Conservation (phyloP, 2,113 vertebrate genomes). For the Meleagris gallopavo region DNA sequence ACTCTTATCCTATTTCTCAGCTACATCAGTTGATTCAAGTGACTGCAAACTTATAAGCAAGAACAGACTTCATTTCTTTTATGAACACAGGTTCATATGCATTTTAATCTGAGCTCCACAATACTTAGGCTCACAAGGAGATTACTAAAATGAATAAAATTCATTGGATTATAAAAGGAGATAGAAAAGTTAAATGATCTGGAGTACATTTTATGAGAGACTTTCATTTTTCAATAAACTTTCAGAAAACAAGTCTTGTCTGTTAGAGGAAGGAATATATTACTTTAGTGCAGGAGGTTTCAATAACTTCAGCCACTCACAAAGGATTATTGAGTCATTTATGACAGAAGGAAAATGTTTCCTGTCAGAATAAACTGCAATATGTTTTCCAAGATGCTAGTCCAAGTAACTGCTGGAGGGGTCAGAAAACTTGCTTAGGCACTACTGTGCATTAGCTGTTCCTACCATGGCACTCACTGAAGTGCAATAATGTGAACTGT, state of each 20-base stretch:
- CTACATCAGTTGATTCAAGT: slow-evolving; percentile 22
- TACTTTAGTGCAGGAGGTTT: slow-evolving; percentile 44
- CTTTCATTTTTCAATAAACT: slow-evolving; percentile 72
- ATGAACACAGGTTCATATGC: slow-evolving; percentile 55
- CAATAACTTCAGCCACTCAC: slow-evolving; percentile 65
- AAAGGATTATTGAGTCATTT: slow-evolving; percentile 67
- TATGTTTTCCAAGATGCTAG: slow-evolving; percentile 47
- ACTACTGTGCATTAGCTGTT: slow-evolving; percentile 6
- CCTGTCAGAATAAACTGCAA: slow-evolving; percentile 51
- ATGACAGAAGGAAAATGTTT: slow-evolving; percentile 48
- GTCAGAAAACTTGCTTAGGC: neutral
- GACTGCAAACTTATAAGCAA: slow-evolving; percentile 30
- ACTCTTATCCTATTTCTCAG: neutral
- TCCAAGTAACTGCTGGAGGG: neutral
- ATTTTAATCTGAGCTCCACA: slow-evolving; percentile 68
- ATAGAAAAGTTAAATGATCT: slow-evolving; percentile 75
- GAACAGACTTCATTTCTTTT: slow-evolving; percentile 59
- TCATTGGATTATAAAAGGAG: slow-evolving; percentile 73
- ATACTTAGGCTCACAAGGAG: slow-evolving; percentile 35
- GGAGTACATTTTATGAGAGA: slow-evolving; percentile 71
- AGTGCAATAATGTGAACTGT: neutral
- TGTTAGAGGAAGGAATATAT: slow-evolving; percentile 68
- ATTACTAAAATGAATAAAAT: slow-evolving; percentile 73
- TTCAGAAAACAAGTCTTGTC: slow-evolving; percentile 67
- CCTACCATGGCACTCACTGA: neutral